Percentiles rank a stretch among this genome's conserved stretches.
Evolutionary conservation across 2,797 vertebrate species (phyloP).

Genomic region (Gadopsis bispinosus): DNA sequence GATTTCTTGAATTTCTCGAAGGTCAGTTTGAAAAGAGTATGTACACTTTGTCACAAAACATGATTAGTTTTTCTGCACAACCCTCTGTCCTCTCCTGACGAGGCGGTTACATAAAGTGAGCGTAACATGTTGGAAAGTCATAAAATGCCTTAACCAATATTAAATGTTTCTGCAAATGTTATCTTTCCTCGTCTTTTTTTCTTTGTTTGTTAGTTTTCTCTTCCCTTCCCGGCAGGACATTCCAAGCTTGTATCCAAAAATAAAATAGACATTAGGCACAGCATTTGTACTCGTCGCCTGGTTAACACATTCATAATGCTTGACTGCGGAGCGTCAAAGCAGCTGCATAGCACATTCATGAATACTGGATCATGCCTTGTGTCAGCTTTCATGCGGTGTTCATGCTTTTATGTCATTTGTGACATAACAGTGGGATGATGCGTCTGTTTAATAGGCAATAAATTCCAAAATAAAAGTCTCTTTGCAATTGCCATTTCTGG

Average conservation of each 20-base stretch:
- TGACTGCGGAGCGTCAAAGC: constrained; percentile 59
- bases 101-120: constrained; percentile 66
- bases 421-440: constrained; percentile 58
- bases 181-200: constrained; percentile 32
- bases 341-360: constrained; percentile 73
- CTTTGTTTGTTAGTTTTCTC: too few relatives aligned
- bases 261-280: constrained; percentile 70
- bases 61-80: constrained; percentile 69
- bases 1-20: constrained; percentile 66
- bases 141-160: constrained; percentile 44
- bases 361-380: constrained; percentile 73
- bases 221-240: constrained; percentile 60
- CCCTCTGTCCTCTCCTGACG: constrained; percentile 60
- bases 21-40: constrained; percentile 81
- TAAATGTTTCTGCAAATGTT: constrained; percentile 50
- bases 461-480: constrained; percentile 66
- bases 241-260: constrained; percentile 64
- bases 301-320: constrained; percentile 82
- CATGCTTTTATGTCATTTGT: constrained; percentile 71
- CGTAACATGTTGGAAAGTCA: constrained; percentile 57
- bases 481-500: constrained; percentile 41
- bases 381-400: constrained; percentile 75
- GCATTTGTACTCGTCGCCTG: constrained; percentile 56
- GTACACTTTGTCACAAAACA: constrained; percentile 85
- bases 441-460: constrained; percentile 52